Evolutionary conservation across 1,140 invertebrate species (phyloP).

Genomic region (Galleria mellonella): DNA sequence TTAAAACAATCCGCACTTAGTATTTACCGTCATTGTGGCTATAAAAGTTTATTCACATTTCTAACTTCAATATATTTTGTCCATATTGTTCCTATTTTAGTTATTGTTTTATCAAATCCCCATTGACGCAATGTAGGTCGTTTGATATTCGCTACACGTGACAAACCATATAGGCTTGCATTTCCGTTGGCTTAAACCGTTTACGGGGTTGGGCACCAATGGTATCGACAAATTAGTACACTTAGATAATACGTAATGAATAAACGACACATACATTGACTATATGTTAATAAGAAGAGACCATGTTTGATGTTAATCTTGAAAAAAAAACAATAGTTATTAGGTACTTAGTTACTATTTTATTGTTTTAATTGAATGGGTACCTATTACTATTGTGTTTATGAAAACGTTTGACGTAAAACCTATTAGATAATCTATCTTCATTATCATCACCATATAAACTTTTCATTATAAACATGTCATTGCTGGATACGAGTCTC

Average conservation of each 20-base stretch:
- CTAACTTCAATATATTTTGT: background rate
- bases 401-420: too few species aligned
- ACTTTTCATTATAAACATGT: too few species aligned
- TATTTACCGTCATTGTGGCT: background rate
- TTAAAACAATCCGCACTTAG: background rate
- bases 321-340: too few species aligned
- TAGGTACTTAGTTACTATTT: too few species aligned
- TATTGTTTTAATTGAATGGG: too few species aligned
- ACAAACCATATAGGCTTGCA: conserved; percentile 43
- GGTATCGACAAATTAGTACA: conserved; percentile 42
- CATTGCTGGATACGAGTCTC: too few species aligned
- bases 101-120: conserved; percentile 9
- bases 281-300: too few species aligned
- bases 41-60: background rate
- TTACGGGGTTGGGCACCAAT: too few species aligned
- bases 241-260: conserved; percentile 44
- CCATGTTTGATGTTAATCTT: too few species aligned
- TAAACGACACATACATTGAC: conserved; percentile 12
- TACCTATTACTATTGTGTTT: too few species aligned
- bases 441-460: too few species aligned
- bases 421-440: too few species aligned
- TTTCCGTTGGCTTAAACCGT: conserved; percentile 43
- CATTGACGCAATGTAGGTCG: conserved; percentile 26
- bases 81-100: background rate
- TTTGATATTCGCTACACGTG: conserved; percentile 38